Percentiles rank a stretch among this genome's conserved stretches.
Conservation (phyloP, 1,140 invertebrate genomes). For the Oryctes rhinoceros region DNA sequence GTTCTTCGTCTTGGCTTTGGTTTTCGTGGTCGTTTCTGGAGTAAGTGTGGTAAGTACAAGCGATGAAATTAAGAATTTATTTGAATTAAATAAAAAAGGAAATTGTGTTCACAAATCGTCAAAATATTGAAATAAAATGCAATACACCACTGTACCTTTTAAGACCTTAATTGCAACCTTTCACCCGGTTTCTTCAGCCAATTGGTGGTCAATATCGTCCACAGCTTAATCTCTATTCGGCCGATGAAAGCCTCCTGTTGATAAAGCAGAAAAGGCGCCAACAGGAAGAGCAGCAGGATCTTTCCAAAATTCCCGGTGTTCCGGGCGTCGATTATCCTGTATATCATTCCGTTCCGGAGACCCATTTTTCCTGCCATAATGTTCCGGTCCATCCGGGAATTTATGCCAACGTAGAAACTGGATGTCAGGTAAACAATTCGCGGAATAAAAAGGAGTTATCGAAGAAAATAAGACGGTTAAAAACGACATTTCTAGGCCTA, state of each 20-base stretch:
- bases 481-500: slow-evolving; percentile 69
- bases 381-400: slow-evolving; percentile 82
- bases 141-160: too few relatives aligned
- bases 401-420: slow-evolving; percentile 87
- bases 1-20: background rate
- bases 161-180: too few relatives aligned
- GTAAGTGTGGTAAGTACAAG: background rate
- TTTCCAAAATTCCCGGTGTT: slow-evolving; percentile 79
- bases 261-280: slow-evolving; percentile 48
- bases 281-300: slow-evolving; percentile 74
- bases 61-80: too few relatives aligned
- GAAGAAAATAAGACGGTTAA: too few relatives aligned
- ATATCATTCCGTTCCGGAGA: slow-evolving; percentile 77
- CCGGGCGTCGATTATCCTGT: slow-evolving; percentile 82
- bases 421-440: slow-evolving; percentile 74
- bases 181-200: background rate
- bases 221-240: background rate
- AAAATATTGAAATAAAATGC: too few relatives aligned
- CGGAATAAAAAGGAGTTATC: background rate
- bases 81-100: too few relatives aligned
- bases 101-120: too few relatives aligned
- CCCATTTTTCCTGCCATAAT: slow-evolving; percentile 79
- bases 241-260: slow-evolving; percentile 33
- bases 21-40: background rate
- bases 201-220: background rate